phyloP scores from a whole-genome alignment of 2,113 vertebrate genomes.

The Cyphomyrus discorhynchus region DNA sequence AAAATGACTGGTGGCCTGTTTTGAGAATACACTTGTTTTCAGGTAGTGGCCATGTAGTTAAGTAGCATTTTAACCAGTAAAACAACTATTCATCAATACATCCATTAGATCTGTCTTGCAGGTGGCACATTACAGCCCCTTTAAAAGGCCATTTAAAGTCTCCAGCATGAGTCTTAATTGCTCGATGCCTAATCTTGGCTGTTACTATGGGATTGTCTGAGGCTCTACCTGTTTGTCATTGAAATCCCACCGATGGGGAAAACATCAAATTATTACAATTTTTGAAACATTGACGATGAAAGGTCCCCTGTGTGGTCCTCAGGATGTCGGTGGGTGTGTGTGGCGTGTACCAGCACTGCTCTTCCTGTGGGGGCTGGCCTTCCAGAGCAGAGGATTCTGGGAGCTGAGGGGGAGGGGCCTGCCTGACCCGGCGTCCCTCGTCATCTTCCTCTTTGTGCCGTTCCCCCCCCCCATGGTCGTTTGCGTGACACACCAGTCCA shows the following conservation, averaged over 20 bases:
- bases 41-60: neutral
- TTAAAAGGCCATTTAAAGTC: neutral
- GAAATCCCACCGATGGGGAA: neutral
- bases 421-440: neutral
- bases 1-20: neutral
- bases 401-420: conserved; percentile 3
- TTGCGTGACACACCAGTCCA: neutral
- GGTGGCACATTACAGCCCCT: neutral
- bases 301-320: neutral
- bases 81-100: neutral
- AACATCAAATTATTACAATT: neutral
- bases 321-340: neutral
- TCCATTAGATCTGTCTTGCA: neutral
- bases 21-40: neutral
- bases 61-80: neutral
- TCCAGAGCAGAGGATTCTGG: neutral
- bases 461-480: neutral
- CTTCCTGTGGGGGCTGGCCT: neutral
- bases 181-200: neutral
- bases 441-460: neutral
- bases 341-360: neutral
- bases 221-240: neutral
- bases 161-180: neutral
- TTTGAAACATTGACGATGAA: neutral
- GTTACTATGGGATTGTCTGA: neutral